These are phyloP conservation scores for Onychostruthus taczanowskii DNA, from an alignment of 2,113 vertebrate species.

Conservation along the genomic window DNA sequence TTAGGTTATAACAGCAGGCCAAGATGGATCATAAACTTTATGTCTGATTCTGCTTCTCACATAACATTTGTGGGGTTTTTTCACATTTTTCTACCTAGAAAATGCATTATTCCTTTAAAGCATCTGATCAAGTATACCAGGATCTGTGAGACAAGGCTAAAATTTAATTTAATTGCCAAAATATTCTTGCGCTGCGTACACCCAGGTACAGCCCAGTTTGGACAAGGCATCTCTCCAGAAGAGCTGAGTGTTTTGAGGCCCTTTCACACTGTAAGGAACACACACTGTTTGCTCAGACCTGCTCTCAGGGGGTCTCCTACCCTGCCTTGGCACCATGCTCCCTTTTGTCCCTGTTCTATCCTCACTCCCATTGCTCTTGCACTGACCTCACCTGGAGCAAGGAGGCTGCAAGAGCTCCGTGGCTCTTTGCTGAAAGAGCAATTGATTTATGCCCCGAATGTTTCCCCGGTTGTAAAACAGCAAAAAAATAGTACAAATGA, in stretches of 20 bases:
- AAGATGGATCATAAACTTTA: not conserved
- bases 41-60: not conserved
- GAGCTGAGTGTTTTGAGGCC: not conserved
- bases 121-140: not conserved
- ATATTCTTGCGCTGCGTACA: too few relatives aligned
- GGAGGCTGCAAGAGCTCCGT: not conserved
- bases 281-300: not conserved
- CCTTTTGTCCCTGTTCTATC: not conserved
- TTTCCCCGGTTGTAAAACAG: constrained; percentile 3
- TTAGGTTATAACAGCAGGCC: not conserved
- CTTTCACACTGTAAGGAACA: not conserved
- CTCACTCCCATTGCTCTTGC: not conserved
- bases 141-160: not conserved
- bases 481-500: not conserved
- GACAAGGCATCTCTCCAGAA: not conserved
- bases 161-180: not conserved
- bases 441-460: not conserved
- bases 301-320: not conserved
- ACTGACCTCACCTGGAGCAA: constrained; percentile 15
- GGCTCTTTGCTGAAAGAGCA: not conserved
- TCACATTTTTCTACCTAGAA: not conserved
- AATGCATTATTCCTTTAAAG: not conserved
- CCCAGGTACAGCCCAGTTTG: fast-evolving
- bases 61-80: not conserved
- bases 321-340: not conserved